These are phyloP conservation scores for Dendrocopos noguchii DNA, from an alignment of 2,113 vertebrate species.

Conservation along the genomic window DNA sequence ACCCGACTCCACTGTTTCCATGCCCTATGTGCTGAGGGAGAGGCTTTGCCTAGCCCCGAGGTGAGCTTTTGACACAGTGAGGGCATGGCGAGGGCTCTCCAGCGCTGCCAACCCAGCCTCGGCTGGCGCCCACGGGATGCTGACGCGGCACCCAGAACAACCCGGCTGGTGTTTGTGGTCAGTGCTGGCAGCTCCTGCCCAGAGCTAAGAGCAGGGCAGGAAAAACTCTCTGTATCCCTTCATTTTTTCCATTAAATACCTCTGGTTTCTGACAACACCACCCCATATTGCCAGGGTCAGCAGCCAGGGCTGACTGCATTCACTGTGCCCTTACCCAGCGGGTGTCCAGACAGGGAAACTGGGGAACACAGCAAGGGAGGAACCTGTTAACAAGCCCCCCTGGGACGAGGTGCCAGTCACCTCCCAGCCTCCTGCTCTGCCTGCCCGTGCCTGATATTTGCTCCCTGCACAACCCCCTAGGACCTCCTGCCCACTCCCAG, in stretches of 20 bases:
- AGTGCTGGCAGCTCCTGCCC: neutral
- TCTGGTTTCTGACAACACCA: neutral
- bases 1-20: accelerated
- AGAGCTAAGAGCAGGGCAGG: neutral
- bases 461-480: neutral
- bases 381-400: neutral
- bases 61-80: accelerated
- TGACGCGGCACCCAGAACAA: neutral
- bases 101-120: neutral
- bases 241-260: conserved; percentile 28
- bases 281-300: accelerated
- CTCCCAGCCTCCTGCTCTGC: neutral
- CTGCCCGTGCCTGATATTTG: neutral
- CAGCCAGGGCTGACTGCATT: neutral
- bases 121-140: neutral
- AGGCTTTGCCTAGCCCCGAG: neutral
- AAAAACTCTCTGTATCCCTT: neutral
- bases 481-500: neutral
- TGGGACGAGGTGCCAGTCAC: neutral
- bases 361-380: neutral
- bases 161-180: neutral
- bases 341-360: neutral
- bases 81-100: neutral
- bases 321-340: accelerated
- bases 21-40: accelerated